Conservation (phyloP, 2,797 vertebrate genomes). For the Sebastes vulpes region DNA sequence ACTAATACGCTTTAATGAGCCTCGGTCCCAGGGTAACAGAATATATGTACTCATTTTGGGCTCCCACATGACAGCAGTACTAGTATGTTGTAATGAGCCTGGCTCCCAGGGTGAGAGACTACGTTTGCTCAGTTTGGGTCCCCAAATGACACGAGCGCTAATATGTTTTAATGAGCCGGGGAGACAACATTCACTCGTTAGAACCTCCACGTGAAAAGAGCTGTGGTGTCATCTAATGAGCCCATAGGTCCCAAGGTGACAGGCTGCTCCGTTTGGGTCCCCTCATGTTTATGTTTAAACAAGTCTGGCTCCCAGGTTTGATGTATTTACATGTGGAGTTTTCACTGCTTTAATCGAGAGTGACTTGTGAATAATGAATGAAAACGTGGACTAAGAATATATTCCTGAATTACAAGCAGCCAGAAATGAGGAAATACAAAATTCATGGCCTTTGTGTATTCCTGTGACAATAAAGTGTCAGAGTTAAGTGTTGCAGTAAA, state of each 20-base stretch:
- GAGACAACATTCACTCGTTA: constrained; percentile 21
- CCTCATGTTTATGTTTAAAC: constrained; percentile 21
- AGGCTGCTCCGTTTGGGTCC: constrained; percentile 3
- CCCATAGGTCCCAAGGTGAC: constrained; percentile 29
- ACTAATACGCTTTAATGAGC: constrained; percentile 66
- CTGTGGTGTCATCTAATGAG: constrained; percentile 43
- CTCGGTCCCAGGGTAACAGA: constrained; percentile 35
- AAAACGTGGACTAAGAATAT: background rate
- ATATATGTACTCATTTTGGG: constrained; percentile 32
- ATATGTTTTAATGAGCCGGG: constrained; percentile 57
- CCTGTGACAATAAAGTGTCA: background rate
- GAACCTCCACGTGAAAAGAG: constrained; percentile 6
- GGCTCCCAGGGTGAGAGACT: constrained; percentile 20
- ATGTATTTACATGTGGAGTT: background rate
- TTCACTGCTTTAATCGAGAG: constrained; percentile 6
- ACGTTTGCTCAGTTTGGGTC: constrained; percentile 33
- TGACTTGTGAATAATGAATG: constrained; percentile 24
- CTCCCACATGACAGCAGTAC: constrained; percentile 33
- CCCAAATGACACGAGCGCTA: constrained; percentile 37
- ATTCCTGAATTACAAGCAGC: background rate
- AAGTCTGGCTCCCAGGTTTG: constrained; percentile 14
- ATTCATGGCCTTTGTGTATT: background rate
- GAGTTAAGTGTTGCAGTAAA: background rate
- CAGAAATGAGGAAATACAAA: background rate
- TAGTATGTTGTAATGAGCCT: constrained; percentile 55